Conservation (phyloP, 2,888 invertebrate genomes). For the Anagyrus pseudococci region DNA sequence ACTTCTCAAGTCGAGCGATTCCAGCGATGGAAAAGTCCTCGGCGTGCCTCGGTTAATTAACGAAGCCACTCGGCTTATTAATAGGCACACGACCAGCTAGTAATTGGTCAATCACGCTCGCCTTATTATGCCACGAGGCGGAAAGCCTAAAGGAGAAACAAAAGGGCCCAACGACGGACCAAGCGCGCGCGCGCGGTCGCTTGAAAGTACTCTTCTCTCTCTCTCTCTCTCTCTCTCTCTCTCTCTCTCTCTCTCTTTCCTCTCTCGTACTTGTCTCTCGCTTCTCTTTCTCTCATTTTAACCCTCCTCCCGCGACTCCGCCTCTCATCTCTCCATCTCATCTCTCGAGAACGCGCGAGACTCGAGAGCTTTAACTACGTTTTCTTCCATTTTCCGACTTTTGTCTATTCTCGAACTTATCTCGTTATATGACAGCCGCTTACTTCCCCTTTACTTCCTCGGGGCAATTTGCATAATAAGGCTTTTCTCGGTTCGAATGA, state of each 20-base stretch:
- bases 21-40: constrained; percentile 6
- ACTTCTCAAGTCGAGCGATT: too few relatives aligned
- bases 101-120: constrained; percentile 38
- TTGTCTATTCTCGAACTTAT: constrained; percentile 23
- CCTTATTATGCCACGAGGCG: constrained; percentile 25
- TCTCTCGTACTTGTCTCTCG: background rate
- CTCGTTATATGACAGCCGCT: constrained; percentile 22
- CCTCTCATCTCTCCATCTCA: constrained; percentile 4
- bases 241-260: constrained; percentile 7
- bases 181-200: background rate
- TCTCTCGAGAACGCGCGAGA: too few relatives aligned
- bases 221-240: background rate
- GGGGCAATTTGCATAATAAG: constrained; percentile 25
- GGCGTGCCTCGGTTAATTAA: constrained; percentile 27
- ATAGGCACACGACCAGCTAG: constrained; percentile 35
- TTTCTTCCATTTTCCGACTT: constrained; percentile 21
- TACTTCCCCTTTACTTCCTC: constrained; percentile 11
- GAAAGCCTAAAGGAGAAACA: constrained; percentile 16
- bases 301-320: too few relatives aligned
- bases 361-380: constrained; percentile 15
- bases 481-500: background rate
- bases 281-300: too few relatives aligned
- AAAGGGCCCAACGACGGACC: constrained; percentile 1
- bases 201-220: constrained; percentile 9
- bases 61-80: constrained; percentile 19